phyloP scores from a whole-genome alignment of 1,140 invertebrate species.

The Bradynema listronoti region DNA sequence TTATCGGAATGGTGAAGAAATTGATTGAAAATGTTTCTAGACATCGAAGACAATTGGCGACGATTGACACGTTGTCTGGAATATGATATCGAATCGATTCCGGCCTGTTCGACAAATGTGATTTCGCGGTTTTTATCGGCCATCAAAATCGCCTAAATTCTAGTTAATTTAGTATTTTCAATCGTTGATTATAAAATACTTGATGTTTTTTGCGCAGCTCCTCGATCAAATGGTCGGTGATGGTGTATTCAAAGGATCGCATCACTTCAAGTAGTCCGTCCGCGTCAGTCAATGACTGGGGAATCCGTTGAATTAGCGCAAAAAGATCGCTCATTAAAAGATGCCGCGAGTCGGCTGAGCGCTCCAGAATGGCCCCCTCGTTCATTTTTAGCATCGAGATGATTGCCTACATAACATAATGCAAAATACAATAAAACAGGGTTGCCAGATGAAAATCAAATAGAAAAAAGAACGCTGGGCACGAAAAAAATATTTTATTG shows the following conservation, averaged over 20 bases:
- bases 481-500: no score
- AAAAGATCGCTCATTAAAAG: constrained; percentile 44
- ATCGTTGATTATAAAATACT: constrained; percentile 39
- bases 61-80: constrained; percentile 67
- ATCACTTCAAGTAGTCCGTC: constrained; percentile 62
- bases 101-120: no score
- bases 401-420: constrained; percentile 22
- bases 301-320: constrained; percentile 40
- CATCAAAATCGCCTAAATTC: constrained; percentile 77
- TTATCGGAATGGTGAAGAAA: constrained; percentile 61
- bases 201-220: constrained; percentile 54
- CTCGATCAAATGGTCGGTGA: constrained; percentile 48
- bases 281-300: constrained; percentile 30
- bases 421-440: no score
- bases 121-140: constrained; percentile 92
- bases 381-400: constrained; percentile 53
- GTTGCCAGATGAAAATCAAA: no score
- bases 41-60: constrained; percentile 76
- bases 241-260: constrained; percentile 54
- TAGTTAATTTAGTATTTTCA: constrained; percentile 70
- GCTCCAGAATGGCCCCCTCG: constrained; percentile 44
- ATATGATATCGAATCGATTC: no score
- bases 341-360: neutral
- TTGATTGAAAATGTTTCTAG: constrained; percentile 78
- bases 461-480: no score